phyloP scores from a whole-genome alignment of 92 coral and sea anemone species.

The Nematostella vectensis region DNA sequence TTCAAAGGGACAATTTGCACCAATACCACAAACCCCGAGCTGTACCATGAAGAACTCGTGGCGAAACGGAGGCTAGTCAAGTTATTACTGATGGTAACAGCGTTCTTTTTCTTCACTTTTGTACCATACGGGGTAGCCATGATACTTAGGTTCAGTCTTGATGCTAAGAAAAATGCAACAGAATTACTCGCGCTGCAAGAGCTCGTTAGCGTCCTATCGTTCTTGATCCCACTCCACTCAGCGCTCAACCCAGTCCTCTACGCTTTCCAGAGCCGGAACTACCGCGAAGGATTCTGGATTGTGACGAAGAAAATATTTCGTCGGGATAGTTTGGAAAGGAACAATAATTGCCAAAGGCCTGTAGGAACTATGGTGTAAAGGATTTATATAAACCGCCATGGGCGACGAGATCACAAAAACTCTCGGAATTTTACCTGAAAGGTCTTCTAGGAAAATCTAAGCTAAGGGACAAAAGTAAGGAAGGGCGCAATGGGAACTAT shows the following conservation, averaged over 20 bases:
- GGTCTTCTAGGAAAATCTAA: too few relatives aligned
- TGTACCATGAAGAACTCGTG: neutral
- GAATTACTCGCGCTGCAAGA: neutral
- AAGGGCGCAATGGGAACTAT: too few relatives aligned
- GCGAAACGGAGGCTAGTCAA: conserved; percentile 13
- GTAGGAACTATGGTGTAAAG: too few relatives aligned
- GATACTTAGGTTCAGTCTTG: conserved; percentile 13
- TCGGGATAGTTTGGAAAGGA: too few relatives aligned
- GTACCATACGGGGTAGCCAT: conserved; percentile 28
- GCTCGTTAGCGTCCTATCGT: neutral
- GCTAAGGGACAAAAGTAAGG: too few relatives aligned
- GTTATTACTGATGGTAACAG: conserved; percentile 12
- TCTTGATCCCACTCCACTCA: neutral
- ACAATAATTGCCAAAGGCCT: too few relatives aligned
- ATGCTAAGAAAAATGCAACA: neutral
- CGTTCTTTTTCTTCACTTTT: conserved; percentile 23
- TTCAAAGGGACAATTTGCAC: conserved; percentile 15
- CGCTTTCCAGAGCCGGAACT: neutral
- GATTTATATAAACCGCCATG: too few relatives aligned
- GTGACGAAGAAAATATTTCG: neutral
- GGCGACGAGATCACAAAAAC: too few relatives aligned
- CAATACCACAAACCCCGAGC: neutral
- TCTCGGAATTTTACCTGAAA: too few relatives aligned
- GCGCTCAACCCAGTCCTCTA: neutral
- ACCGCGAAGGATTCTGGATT: neutral